A percentile compares a stretch with the other conserved stretches of the same genome.
phyloP scores from a whole-genome alignment of 2,888 invertebrate species.

The Aspidiotus rigidus region DNA sequence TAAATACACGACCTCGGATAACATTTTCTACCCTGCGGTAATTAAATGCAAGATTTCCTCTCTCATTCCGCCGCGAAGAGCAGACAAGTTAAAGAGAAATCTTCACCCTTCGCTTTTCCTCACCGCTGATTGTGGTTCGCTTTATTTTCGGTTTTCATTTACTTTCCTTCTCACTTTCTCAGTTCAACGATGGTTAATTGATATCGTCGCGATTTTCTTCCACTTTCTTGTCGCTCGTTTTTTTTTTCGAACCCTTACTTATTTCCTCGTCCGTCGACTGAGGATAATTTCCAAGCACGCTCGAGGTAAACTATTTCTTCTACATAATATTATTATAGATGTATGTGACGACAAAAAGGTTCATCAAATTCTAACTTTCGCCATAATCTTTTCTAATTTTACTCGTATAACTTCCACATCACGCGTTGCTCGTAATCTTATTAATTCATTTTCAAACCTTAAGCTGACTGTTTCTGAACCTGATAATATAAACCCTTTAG shows the following conservation, averaged over 20 bases:
- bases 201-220: conserved; percentile 22
- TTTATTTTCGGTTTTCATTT: conserved; percentile 33
- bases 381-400: no score
- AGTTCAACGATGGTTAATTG: conserved; percentile 24
- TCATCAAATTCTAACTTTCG: no score
- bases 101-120: neutral
- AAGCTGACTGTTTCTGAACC: no score
- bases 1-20: conserved; percentile 29
- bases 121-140: neutral
- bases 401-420: no score
- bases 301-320: neutral
- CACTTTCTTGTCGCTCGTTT: conserved; percentile 19
- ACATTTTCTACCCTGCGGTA: conserved; percentile 34
- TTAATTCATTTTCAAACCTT: no score
- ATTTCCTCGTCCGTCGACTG: neutral
- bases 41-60: conserved; percentile 33
- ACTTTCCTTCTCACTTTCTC: conserved; percentile 30
- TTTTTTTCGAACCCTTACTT: conserved; percentile 18
- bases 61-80: conserved; percentile 19
- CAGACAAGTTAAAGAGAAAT: conserved; percentile 33
- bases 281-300: neutral
- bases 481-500: no score
- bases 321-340: neutral
- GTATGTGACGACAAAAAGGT: no score
- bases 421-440: no score